Evolutionary conservation across 2,888 invertebrate species (phyloP).

Genomic region (Tuberolachnus salignus): DNA sequence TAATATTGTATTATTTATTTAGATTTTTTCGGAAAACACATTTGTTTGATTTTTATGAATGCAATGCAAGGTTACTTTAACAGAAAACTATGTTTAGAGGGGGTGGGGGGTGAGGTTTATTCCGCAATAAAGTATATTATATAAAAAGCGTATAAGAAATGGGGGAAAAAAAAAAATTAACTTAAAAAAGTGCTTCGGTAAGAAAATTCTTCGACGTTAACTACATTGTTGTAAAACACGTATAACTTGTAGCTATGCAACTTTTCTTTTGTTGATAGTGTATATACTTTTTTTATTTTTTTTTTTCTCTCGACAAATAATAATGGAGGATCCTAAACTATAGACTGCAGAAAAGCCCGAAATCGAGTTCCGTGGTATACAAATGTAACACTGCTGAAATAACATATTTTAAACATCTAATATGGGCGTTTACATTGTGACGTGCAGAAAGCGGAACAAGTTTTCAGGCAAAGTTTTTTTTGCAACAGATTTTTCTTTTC

Average conservation of each 20-base stretch:
- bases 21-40: too few species aligned
- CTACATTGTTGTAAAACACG: too few species aligned
- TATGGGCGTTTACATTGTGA: background rate
- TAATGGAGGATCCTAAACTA: slow-evolving; percentile 1
- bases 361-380: background rate
- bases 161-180: too few species aligned
- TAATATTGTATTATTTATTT: too few species aligned
- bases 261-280: slow-evolving; percentile 4
- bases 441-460: background rate
- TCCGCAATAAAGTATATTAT: too few species aligned
- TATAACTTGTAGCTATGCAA: background rate
- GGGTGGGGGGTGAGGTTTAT: too few species aligned
- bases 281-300: background rate
- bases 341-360: background rate
- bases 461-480: background rate
- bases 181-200: too few species aligned
- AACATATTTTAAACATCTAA: background rate
- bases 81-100: too few species aligned
- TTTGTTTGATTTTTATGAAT: too few species aligned
- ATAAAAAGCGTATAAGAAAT: too few species aligned
- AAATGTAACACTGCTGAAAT: background rate
- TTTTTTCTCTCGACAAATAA: background rate
- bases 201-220: too few species aligned
- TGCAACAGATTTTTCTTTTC: slow-evolving; percentile 12
- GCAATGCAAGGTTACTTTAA: too few species aligned